These are phyloP conservation scores for Vollenhovia emeryi DNA, from an alignment of 1,140 invertebrate genomes.

Conservation along the genomic window DNA sequence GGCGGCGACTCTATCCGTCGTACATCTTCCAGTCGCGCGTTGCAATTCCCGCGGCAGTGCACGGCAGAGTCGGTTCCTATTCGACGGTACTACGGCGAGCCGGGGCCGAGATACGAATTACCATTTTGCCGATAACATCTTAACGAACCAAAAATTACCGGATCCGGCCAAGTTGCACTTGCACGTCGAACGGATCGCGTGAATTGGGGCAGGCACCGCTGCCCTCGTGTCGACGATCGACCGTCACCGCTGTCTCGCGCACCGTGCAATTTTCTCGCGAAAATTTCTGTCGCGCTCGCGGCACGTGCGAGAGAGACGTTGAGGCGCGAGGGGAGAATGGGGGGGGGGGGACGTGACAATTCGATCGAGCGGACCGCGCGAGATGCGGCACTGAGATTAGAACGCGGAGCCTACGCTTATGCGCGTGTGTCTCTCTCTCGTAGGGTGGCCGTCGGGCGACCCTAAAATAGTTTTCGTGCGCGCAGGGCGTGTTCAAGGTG, in stretches of 20 bases:
- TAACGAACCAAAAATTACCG: constrained; percentile 28
- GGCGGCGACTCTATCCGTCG: constrained; percentile 67
- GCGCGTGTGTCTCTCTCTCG: constrained; percentile 30
- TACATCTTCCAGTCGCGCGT: constrained; percentile 12
- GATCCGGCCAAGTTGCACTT: neutral
- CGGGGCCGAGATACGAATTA: neutral
- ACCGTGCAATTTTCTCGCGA: constrained; percentile 28
- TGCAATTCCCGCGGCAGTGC: constrained; percentile 63
- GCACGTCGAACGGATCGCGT: constrained; percentile 4
- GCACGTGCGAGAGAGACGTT: constrained; percentile 5
- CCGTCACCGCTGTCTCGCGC: neutral
- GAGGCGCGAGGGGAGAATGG: neutral
- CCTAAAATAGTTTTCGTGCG: constrained; percentile 70
- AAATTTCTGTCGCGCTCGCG: constrained; percentile 31
- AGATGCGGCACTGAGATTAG: constrained; percentile 67
- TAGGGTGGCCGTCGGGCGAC: constrained; percentile 39
- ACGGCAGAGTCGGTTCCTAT: constrained; percentile 8
- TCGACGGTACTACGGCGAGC: neutral
- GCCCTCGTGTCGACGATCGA: neutral
- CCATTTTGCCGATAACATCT: constrained; percentile 26
- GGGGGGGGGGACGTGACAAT: constrained; percentile 51
- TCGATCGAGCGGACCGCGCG: constrained; percentile 55
- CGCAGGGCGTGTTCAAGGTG: constrained; percentile 62
- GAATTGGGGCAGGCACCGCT: constrained; percentile 20
- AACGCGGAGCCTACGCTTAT: constrained; percentile 22